These are phyloP conservation scores for Lytechinus variegatus DNA, from an alignment of 35 echinoderm and acorn worm species.

Conservation along the genomic window DNA sequence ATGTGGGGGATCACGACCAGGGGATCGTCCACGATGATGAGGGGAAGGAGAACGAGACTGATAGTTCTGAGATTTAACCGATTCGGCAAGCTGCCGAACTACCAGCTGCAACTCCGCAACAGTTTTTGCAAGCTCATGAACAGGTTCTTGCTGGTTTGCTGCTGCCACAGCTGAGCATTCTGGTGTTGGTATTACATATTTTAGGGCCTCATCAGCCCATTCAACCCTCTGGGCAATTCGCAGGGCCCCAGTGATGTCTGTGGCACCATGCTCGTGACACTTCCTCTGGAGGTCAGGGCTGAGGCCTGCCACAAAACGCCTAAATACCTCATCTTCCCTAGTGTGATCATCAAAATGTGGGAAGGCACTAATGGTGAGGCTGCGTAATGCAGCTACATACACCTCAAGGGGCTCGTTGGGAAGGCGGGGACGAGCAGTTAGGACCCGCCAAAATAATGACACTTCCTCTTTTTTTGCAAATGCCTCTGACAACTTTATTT, in stretches of 20 bases:
- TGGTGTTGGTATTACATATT: neutral
- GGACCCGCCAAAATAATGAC: neutral
- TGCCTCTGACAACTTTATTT: neutral
- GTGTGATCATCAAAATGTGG: slow-evolving; percentile 42
- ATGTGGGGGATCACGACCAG: neutral
- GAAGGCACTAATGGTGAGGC: slow-evolving; percentile 37
- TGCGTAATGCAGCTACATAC: slow-evolving; percentile 42
- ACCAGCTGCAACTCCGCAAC: neutral
- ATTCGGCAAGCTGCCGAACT: neutral
- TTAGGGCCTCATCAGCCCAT: slow-evolving; percentile 50
- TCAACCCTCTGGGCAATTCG: slow-evolving; percentile 46
- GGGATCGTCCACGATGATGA: neutral
- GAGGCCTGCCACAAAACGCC: slow-evolving; percentile 66
- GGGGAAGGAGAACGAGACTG: neutral
- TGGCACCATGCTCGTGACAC: slow-evolving; percentile 71
- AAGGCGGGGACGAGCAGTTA: slow-evolving; percentile 47
- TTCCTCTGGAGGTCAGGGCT: slow-evolving; percentile 33
- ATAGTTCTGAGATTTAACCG: neutral
- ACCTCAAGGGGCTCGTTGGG: slow-evolving; percentile 60
- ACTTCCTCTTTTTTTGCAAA: slow-evolving; percentile 49
- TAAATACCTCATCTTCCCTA: slow-evolving; percentile 47
- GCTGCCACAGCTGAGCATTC: neutral
- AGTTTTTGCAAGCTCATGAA: neutral
- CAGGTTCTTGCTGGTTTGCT: neutral
- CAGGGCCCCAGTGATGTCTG: slow-evolving; percentile 17